A percentile compares a stretch with the other conserved stretches of the same genome.
Evolutionary conservation across 2,797 vertebrate species (phyloP).

Genomic region (Carcharodon carcharias): DNA sequence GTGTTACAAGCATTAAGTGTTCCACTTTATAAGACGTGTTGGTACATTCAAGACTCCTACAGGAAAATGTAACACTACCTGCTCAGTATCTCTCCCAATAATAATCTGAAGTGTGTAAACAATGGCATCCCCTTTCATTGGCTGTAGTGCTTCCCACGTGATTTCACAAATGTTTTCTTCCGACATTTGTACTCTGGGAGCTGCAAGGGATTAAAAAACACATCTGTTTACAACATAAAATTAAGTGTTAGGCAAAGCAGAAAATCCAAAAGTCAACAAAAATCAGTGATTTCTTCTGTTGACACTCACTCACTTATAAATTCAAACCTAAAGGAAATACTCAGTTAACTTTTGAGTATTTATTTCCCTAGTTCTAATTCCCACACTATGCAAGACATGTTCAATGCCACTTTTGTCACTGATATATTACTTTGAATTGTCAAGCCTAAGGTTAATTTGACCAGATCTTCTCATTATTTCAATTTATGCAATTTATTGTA

Average conservation of each 20-base stretch:
- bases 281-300: not conserved
- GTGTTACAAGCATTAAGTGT: not conserved
- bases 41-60: not conserved
- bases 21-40: not conserved
- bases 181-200: slow-evolving; percentile 58
- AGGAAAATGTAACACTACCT: slow-evolving; percentile 51
- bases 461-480: not conserved
- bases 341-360: not conserved
- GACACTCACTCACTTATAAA: not conserved
- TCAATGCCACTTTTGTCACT: not conserved
- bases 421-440: not conserved
- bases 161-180: slow-evolving; percentile 60
- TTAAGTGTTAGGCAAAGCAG: not conserved
- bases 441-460: not conserved
- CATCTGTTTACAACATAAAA: not conserved
- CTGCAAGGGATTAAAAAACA: slow-evolving; percentile 45
- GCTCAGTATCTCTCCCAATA: slow-evolving; percentile 61
- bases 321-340: not conserved
- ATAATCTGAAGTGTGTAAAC: slow-evolving; percentile 66
- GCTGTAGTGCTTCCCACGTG: slow-evolving; percentile 64
- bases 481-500: not conserved
- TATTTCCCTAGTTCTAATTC: not conserved
- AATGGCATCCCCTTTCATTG: slow-evolving; percentile 67
- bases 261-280: not conserved
- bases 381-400: not conserved